Evolutionary conservation across 2,888 invertebrate genomes (phyloP), one percentile per base, ranked within the genome.

Genomic region (Cryptus viduatorius): DNA sequence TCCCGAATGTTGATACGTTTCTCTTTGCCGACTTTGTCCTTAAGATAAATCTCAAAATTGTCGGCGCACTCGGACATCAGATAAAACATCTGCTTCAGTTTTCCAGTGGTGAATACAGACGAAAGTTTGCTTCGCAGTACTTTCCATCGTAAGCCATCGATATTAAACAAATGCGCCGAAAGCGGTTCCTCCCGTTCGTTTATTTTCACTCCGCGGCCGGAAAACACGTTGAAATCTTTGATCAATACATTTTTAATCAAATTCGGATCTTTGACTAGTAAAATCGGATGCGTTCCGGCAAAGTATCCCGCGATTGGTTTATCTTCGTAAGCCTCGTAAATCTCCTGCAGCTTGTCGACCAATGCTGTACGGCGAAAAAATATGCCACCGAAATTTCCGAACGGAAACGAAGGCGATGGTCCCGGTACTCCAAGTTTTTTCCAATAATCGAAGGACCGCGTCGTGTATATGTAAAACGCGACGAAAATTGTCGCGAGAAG

Each of bases 61-160:
- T 92, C 86, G 12, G 94, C 92, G 4, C 95, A 94, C 8, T 37
- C 37, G 5, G 37, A 90, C 7, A 95, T 93, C 4, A 95, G 91
- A 0, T 94, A 93, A 82, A 37, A 37, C 37, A 37, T 37, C 0
- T 94, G 90, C 86, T 95, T 95, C 42, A 94, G 94, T 83, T 95
- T 94, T 53, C 94, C 94, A 12, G 92, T 90, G 0, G 95, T 95
- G 42, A 95, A 94, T 1, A 94, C 94, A 0, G 95, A 93, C 1
- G 95, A 94, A 16, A 95, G 86, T 86, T 94, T 94, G 0, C 92
- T 90, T 7, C 95, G 92, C 1, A 94, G 90, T 1, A 89, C 88
- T 81, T 94, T 95, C 95, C 95, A 95, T 69, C 92, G 92, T 90
- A 82, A 94, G 94, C 95, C 95, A 95, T 85, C 93, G 85, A 95